These are phyloP conservation scores for Corydoras sp. DNA, from an alignment of 2,113 vertebrate genomes.

Conservation along the genomic window DNA sequence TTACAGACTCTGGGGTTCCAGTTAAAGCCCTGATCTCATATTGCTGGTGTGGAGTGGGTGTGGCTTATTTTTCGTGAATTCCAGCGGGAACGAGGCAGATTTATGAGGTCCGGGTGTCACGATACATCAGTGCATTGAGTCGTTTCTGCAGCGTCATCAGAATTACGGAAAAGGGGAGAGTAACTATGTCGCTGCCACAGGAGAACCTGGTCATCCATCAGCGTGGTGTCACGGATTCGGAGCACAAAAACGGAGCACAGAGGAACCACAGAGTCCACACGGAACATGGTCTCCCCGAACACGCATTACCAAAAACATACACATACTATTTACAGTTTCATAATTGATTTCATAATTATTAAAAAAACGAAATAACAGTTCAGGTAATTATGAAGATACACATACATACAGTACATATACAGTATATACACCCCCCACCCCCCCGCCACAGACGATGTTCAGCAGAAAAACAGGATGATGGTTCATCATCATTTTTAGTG, in stretches of 20 bases:
- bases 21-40: too few species aligned
- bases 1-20: too few species aligned
- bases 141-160: conserved; percentile 40
- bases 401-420: too few species aligned
- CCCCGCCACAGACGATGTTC: too few species aligned
- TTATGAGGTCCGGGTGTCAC: conserved; percentile 18
- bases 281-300: background rate
- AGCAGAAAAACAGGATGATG: too few species aligned
- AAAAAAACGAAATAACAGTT: too few species aligned
- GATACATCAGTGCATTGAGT: conserved; percentile 28
- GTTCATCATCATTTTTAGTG: too few species aligned
- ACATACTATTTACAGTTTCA: background rate
- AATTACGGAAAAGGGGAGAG: conserved; percentile 48
- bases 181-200: conserved; percentile 44
- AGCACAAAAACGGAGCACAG: conserved; percentile 42
- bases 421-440: too few species aligned
- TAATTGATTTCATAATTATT: too few species aligned
- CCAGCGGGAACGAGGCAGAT: conserved; percentile 18
- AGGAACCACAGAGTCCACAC: background rate
- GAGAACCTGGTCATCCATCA: conserved; percentile 45
- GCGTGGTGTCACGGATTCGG: conserved; percentile 53
- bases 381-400: too few species aligned
- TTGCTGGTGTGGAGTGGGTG: background rate
- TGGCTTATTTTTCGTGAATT: background rate
- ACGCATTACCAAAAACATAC: conserved; percentile 15